Conservation (phyloP, 2,888 invertebrate species). For the Malacosoma neustria region DNA sequence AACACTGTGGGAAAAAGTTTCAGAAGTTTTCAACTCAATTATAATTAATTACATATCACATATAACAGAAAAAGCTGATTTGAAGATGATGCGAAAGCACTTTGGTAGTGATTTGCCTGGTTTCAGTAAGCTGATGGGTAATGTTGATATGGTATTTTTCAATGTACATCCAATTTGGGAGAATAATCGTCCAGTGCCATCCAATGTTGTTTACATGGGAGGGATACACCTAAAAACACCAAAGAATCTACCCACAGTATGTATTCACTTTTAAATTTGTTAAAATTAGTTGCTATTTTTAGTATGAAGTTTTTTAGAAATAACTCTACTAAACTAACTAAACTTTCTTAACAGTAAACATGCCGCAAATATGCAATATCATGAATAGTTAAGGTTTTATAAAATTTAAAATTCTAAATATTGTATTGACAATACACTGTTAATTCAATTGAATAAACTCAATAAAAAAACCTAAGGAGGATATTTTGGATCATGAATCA, state of each 20-base stretch:
- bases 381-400: too few relatives aligned
- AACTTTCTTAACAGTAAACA: too few relatives aligned
- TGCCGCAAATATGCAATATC: too few relatives aligned
- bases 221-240: conserved; percentile 35
- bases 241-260: conserved; percentile 10
- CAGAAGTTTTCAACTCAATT: conserved; percentile 13
- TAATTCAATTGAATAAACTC: too few relatives aligned
- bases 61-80: conserved; percentile 10
- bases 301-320: too few relatives aligned
- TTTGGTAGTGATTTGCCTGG: conserved; percentile 26
- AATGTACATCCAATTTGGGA: conserved; percentile 44
- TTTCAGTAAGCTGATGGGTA: conserved; percentile 17
- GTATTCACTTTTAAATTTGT: neutral
- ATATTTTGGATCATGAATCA: too few relatives aligned
- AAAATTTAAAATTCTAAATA: too few relatives aligned
- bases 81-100: conserved; percentile 14
- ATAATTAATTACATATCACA: conserved; percentile 6
- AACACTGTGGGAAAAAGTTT: conserved; percentile 25
- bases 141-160: conserved; percentile 40
- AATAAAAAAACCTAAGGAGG: too few relatives aligned
- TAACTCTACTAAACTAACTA: too few relatives aligned
- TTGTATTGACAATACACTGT: too few relatives aligned
- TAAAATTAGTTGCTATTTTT: neutral
- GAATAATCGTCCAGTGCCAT: conserved; percentile 39
- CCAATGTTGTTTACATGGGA: conserved; percentile 44